Evolutionary conservation across 2,888 invertebrate genomes (phyloP).

Genomic region (Sinhomidia bicolor): DNA sequence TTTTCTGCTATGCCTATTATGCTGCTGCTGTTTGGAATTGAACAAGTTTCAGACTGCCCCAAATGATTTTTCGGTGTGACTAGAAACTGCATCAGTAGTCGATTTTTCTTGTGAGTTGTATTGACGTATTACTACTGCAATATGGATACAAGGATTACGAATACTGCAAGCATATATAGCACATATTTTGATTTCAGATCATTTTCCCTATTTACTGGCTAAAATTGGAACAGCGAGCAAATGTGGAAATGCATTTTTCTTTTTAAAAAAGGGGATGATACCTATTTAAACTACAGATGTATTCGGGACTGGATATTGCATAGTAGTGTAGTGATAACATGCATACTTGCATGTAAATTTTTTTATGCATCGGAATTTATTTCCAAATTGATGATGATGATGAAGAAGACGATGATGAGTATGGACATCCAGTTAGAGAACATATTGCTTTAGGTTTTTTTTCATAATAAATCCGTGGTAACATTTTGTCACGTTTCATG

Average conservation of each 20-base stretch:
- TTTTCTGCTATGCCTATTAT: too few species aligned
- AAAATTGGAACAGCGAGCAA: neutral
- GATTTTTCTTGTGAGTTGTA: neutral
- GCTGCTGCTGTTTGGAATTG: neutral
- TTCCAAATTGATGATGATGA: conserved; percentile 16
- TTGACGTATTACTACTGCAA: neutral
- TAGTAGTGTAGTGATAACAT: neutral
- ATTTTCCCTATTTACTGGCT: neutral
- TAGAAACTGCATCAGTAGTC: neutral
- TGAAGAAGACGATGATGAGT: too few species aligned
- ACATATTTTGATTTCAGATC: neutral
- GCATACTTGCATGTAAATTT: neutral
- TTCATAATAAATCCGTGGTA: conserved; percentile 48
- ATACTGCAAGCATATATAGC: neutral
- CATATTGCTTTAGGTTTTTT: conserved; percentile 25
- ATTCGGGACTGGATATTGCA: neutral
- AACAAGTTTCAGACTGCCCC: neutral
- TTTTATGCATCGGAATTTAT: conserved; percentile 43
- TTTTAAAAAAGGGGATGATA: neutral
- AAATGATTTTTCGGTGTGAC: neutral
- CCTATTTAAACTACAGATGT: neutral
- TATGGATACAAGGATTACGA: neutral
- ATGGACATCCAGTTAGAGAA: conserved; percentile 57
- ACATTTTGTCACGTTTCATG: conserved; percentile 68
- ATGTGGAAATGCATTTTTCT: neutral